Percentiles rank a stretch among this genome's conserved stretches.
These are phyloP conservation scores for Pristionchus maxplancki DNA, from an alignment of 2,888 invertebrate species.

Conservation along the genomic window DNA sequence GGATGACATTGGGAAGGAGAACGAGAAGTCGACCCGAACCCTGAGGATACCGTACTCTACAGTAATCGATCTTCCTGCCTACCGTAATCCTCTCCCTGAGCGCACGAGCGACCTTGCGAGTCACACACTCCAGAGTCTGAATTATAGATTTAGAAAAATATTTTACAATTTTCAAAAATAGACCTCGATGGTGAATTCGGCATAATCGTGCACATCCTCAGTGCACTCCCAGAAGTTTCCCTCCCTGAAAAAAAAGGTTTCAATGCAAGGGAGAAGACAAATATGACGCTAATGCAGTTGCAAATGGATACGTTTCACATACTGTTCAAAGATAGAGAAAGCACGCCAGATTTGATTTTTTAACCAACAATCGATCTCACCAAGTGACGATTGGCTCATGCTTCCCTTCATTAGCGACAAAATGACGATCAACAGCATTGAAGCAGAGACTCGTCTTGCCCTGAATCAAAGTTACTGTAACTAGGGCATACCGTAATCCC, in stretches of 20 bases:
- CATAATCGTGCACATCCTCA: conserved; percentile 64
- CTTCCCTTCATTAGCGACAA: not conserved
- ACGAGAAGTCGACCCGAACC: conserved; percentile 89
- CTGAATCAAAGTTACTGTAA: conserved; percentile 22
- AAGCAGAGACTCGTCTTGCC: conserved; percentile 18
- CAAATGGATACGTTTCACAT: too few species aligned
- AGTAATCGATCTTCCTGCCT: not conserved
- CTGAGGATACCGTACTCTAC: not conserved
- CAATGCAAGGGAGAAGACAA: not conserved
- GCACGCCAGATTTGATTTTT: too few species aligned
- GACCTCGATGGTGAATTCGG: conserved; percentile 60
- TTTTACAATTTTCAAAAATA: not conserved
- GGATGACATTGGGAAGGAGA: conserved; percentile 97
- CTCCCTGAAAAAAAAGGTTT: conserved; percentile 58
- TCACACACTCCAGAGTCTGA: conserved; percentile 54
- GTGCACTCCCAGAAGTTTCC: conserved; percentile 69
- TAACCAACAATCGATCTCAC: too few species aligned
- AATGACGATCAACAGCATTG: conserved; percentile 41
- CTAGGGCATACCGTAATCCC: not conserved
- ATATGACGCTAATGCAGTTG: not conserved
- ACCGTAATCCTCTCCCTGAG: conserved; percentile 42
- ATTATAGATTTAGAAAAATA: not conserved
- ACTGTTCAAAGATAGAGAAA: too few species aligned
- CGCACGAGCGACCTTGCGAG: conserved; percentile 57
- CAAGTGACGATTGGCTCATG: conserved; percentile 35